Conservation (phyloP, 1,140 invertebrate species). For the Ephestia elutella region DNA sequence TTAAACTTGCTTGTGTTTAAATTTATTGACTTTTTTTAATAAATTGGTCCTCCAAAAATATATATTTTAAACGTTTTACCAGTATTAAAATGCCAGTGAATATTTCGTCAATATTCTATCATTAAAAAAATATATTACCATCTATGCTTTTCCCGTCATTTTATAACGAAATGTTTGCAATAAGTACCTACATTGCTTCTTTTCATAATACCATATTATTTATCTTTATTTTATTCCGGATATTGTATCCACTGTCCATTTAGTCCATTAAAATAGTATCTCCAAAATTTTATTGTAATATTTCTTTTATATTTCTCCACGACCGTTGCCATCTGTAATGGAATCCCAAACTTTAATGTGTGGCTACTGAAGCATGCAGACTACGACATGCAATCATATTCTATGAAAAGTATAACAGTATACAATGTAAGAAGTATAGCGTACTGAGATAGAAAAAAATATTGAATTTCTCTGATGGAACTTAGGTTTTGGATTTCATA, state of each 20-base stretch:
- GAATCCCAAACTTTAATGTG: not conserved
- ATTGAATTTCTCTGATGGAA: not conserved
- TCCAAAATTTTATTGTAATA: constrained; percentile 4
- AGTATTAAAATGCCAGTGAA: too few relatives aligned
- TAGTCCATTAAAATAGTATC: not conserved
- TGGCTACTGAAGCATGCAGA: constrained; percentile 13
- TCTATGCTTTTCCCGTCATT: too few relatives aligned
- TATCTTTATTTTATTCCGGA: not conserved
- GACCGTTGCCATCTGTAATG: not conserved
- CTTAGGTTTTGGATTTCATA: too few relatives aligned
- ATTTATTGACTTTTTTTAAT: too few relatives aligned
- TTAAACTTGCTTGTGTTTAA: too few relatives aligned
- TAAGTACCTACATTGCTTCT: too few relatives aligned
- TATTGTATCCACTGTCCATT: not conserved
- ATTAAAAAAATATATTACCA: too few relatives aligned
- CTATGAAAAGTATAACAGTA: not conserved
- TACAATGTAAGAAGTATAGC: not conserved
- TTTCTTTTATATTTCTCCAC: not conserved
- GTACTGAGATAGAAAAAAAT: not conserved
- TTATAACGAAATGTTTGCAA: not conserved
- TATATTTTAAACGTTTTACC: not conserved
- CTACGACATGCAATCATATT: not conserved
- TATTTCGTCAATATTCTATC: not conserved
- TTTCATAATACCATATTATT: not conserved
- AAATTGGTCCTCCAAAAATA: too few relatives aligned